Base-by-base conservation (phyloP, 2,797 vertebrate species). In the Poeciliopsis gracilis region DNA sequence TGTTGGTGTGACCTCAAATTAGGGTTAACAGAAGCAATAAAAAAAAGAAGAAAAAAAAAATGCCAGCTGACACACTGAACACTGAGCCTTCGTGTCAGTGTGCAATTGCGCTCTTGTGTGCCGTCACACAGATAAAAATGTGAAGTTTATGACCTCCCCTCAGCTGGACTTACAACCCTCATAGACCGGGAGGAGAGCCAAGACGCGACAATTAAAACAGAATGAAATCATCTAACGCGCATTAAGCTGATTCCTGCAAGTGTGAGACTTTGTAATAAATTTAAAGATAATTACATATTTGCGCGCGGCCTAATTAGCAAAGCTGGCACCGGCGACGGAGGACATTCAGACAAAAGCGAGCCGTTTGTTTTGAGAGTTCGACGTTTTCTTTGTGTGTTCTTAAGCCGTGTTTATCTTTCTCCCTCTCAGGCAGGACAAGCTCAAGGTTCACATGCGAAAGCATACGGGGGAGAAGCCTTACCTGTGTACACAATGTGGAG, bases 381-480 rank as follows among this genome's bases (percentile, higher is more conserved):
- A 25, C 75, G 38, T 75, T 63, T 41, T 71, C 15, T 75, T 18
- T 51, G 49, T 89, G 23, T 85, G 46, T 84, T 80, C 55, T 85
- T 33, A 74, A 80, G 57, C 82, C 33, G 41, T 83, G 30, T 88
- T 85, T 90, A 49, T 87, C 79, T 88, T 74, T 87, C 47, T 86
- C 61, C 75, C 71, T 70, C 47, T 41, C 94, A 99, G 98, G 94
- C 98, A 99, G 95, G 98, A 99, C 98, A 99, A 99, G 96, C 96
- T 99, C 89, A 99, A 99, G 94, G 98, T 99, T 86, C 98, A 99
- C 92, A 99, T 99, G 98, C 85, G 98, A 84, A 99, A 99, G 82
- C 98, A 99, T 95, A 99, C 98, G 3, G 98, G 98, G 73, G 98
- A 99, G 95, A 99, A 99, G 95, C 98, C 98, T 76, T 99, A 99